These are phyloP conservation scores for Antechinus stuartii DNA, from an alignment of 2,113 vertebrate species.

Conservation along the genomic window DNA sequence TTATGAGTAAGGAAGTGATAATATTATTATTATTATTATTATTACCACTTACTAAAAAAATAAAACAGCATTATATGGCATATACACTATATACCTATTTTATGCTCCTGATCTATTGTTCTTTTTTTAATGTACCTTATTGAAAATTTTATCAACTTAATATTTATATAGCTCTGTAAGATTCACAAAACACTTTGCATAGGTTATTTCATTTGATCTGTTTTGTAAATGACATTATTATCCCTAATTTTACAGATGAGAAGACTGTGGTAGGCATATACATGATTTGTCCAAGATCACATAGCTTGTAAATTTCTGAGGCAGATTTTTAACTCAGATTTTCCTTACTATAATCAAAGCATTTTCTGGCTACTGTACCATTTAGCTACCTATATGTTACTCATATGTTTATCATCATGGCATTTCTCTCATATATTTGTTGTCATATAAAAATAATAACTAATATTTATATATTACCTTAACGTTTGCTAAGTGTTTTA, in stretches of 20 bases:
- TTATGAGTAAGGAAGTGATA: neutral
- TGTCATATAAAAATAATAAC: neutral
- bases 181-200: neutral
- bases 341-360: neutral
- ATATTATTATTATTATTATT: neutral
- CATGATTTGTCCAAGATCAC: neutral
- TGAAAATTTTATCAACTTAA: neutral
- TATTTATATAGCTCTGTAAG: neutral
- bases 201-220: neutral
- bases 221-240: neutral
- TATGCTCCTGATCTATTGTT: neutral
- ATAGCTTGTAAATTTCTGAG: neutral
- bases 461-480: neutral
- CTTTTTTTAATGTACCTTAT: neutral
- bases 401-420: neutral
- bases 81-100: neutral
- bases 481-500: neutral
- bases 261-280: neutral
- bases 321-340: neutral
- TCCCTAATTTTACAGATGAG: neutral
- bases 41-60: neutral
- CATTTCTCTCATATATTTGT: neutral
- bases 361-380: neutral
- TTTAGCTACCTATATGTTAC: neutral
- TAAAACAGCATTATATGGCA: neutral